Percentiles rank a stretch among this genome's conserved stretches.
These are phyloP conservation scores for Magallana gigas DNA, from an alignment of 1,140 invertebrate genomes.

Conservation along the genomic window DNA sequence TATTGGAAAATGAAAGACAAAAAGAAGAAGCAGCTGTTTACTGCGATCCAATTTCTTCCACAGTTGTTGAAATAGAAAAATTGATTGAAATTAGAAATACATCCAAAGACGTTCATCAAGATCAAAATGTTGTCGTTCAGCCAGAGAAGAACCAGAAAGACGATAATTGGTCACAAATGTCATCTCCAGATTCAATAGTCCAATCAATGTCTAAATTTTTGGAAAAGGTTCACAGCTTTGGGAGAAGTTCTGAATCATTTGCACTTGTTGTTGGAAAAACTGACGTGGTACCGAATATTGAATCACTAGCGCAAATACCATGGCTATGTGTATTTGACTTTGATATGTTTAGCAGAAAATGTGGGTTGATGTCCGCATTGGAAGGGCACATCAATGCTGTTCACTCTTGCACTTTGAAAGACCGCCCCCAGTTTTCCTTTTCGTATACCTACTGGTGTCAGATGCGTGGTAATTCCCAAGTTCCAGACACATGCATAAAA, in stretches of 20 bases:
- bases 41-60: too few species aligned
- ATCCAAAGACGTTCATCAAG: too few species aligned
- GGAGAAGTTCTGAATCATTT: slow-evolving; percentile 4
- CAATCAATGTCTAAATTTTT: background rate
- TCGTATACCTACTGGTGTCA: slow-evolving; percentile 58
- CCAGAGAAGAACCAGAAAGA: too few species aligned
- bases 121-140: too few species aligned
- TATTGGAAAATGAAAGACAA: too few species aligned
- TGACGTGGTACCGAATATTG: background rate
- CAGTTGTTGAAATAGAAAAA: too few species aligned
- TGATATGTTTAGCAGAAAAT: slow-evolving; percentile 51
- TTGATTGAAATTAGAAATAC: too few species aligned
- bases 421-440: slow-evolving; percentile 49
- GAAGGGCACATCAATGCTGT: slow-evolving; percentile 53
- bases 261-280: slow-evolving; percentile 13
- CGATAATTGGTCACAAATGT: too few species aligned
- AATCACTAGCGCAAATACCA: slow-evolving; percentile 47
- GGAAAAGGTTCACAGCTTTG: background rate
- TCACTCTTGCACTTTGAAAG: slow-evolving; percentile 54
- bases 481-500: slow-evolving; percentile 47
- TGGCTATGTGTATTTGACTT: slow-evolving; percentile 63
- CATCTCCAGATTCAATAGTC: background rate
- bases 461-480: slow-evolving; percentile 51
- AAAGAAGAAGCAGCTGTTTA: too few species aligned
- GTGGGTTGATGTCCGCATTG: slow-evolving; percentile 45